These are phyloP conservation scores for Corythornis cristatus DNA, from an alignment of 2,113 vertebrate genomes.

Conservation along the genomic window DNA sequence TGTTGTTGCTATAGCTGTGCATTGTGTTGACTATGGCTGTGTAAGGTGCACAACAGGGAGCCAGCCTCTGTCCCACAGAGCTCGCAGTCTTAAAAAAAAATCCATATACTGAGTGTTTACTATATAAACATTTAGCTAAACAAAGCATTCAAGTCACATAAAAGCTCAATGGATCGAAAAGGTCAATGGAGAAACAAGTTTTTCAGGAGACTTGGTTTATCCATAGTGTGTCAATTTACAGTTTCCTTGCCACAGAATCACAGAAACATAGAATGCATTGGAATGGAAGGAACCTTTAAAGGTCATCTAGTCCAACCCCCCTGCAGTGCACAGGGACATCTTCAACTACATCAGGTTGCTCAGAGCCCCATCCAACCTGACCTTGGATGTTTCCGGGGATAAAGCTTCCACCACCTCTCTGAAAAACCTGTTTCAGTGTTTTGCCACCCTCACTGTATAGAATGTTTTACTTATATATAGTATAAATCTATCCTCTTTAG, in stretches of 20 bases:
- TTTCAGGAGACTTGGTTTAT: neutral
- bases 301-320: neutral
- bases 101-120: neutral
- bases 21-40: neutral
- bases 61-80: neutral
- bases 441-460: neutral
- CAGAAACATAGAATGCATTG: neutral
- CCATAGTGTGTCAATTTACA: neutral
- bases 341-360: neutral
- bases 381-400: neutral
- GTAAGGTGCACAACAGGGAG: neutral
- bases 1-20: neutral
- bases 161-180: neutral
- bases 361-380: neutral
- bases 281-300: neutral
- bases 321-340: neutral
- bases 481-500: neutral
- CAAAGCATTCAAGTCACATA: neutral
- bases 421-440: neutral
- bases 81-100: neutral
- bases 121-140: conserved; percentile 28
- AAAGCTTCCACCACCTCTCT: neutral
- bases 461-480: neutral
- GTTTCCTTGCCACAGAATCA: neutral
- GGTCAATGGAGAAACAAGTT: conserved; percentile 41